These are phyloP conservation scores for Desmodus rotundus DNA, from an alignment of 2,113 vertebrate genomes.

Conservation along the genomic window DNA sequence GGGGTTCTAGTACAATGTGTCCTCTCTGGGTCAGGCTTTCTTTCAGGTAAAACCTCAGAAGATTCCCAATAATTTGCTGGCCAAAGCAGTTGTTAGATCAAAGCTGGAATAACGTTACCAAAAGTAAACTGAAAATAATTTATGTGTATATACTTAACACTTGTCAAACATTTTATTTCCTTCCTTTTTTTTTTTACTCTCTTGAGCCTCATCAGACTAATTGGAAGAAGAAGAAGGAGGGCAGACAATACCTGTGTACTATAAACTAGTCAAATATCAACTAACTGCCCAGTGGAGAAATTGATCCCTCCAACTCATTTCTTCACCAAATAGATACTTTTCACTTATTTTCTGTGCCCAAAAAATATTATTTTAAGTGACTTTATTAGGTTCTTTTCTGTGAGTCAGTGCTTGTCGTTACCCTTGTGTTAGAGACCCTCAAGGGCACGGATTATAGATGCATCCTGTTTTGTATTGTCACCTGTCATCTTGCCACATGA, in stretches of 20 bases:
- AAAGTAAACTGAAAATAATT: not conserved
- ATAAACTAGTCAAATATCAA: not conserved
- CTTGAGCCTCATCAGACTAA: not conserved
- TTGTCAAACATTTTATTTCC: not conserved
- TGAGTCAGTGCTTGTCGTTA: not conserved
- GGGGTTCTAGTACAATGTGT: not conserved
- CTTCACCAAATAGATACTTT: not conserved
- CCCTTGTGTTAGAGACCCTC: not conserved
- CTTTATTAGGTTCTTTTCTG: not conserved
- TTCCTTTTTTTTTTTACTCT: not conserved
- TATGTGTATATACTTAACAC: not conserved
- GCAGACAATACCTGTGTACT: not conserved
- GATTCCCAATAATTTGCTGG: not conserved
- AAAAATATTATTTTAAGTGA: not conserved
- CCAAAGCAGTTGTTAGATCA: not conserved
- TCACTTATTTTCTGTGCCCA: not conserved
- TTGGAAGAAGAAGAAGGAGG: not conserved
- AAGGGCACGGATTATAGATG: not conserved
- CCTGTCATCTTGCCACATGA: conserved; percentile 8
- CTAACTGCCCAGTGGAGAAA: not conserved
- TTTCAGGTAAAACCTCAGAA: not conserved
- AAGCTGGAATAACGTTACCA: not conserved
- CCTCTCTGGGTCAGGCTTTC: not conserved
- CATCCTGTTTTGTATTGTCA: not conserved
- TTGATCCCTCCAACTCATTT: not conserved